A percentile compares a stretch with the other conserved stretches of the same genome.
Conservation (phyloP, 2,888 invertebrate species). For the Hyles lineata region DNA sequence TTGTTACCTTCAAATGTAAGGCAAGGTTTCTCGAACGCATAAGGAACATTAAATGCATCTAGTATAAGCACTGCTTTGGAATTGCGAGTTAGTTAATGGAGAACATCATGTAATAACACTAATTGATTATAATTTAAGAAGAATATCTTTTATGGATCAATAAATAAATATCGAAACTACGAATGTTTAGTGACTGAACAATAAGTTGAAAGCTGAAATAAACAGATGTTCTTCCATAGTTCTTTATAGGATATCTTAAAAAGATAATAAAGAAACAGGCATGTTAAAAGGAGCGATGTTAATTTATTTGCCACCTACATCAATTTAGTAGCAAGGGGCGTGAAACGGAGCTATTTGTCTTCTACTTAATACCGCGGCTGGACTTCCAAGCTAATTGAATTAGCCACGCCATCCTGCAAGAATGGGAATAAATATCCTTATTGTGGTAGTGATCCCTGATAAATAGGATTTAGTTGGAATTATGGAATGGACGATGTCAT, state of each 20-base stretch:
- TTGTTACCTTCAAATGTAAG: neutral
- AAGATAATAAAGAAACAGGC: neutral
- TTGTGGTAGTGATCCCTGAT: constrained; percentile 27
- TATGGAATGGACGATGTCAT: constrained; percentile 17
- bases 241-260: neutral
- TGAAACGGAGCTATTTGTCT: constrained; percentile 75
- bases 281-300: constrained; percentile 24
- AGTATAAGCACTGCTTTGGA: no score
- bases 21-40: no score
- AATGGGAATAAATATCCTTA: constrained; percentile 46
- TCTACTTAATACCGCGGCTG: constrained; percentile 66
- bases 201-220: no score
- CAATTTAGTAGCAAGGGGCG: constrained; percentile 53
- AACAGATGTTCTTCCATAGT: no score
- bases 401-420: constrained; percentile 54
- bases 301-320: constrained; percentile 29
- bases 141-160: no score
- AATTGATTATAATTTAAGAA: no score
- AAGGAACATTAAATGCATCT: no score
- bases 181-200: no score
- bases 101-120: no score
- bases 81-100: no score
- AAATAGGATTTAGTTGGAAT: constrained; percentile 27
- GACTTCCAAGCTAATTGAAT: constrained; percentile 71
- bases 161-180: no score